These are phyloP conservation scores for Drosophila prostipennis DNA, from an alignment of 2,888 invertebrate genomes.

Conservation along the genomic window DNA sequence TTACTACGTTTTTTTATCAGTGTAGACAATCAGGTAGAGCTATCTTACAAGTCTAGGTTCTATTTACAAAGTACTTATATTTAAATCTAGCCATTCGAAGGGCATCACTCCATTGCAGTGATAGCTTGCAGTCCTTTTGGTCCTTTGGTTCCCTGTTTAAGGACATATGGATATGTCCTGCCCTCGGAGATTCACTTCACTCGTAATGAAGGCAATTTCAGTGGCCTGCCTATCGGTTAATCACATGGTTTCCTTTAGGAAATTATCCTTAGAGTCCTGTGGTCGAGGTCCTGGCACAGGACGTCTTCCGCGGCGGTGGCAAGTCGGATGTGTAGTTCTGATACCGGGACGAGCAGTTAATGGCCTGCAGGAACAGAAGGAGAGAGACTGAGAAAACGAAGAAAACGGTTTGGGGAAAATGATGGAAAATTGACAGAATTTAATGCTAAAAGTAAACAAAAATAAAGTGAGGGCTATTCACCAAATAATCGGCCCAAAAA, in stretches of 20 bases:
- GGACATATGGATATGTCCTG: conserved; percentile 8
- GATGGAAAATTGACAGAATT: conserved; percentile 42
- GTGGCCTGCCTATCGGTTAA: conserved; percentile 11
- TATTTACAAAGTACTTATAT: conserved; percentile 15
- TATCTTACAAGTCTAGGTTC: neutral
- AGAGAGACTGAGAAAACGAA: conserved; percentile 10
- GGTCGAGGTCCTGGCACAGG: conserved; percentile 81
- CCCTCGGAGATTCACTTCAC: conserved; percentile 11
- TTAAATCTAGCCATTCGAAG: conserved; percentile 9
- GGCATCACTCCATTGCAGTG: neutral
- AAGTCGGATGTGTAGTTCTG: conserved; percentile 79
- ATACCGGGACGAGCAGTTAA: conserved; percentile 81
- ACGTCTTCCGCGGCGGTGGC: conserved; percentile 82
- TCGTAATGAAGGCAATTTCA: conserved; percentile 1
- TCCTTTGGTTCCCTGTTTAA: conserved; percentile 17
- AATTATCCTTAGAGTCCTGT: conserved; percentile 69
- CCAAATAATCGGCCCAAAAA: conserved; percentile 48
- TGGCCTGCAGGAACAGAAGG: conserved; percentile 68
- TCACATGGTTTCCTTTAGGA: conserved; percentile 18
- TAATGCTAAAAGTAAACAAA: conserved; percentile 62
- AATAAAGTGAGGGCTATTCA: conserved; percentile 47
- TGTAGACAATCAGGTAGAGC: conserved; percentile 7
- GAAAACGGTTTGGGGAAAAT: conserved; percentile 5
- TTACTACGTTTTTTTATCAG: too few species aligned
- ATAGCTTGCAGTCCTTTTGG: conserved; percentile 10